These are phyloP conservation scores for Philypnodon macrostomus DNA, from an alignment of 2,797 vertebrate species.

Conservation along the genomic window DNA sequence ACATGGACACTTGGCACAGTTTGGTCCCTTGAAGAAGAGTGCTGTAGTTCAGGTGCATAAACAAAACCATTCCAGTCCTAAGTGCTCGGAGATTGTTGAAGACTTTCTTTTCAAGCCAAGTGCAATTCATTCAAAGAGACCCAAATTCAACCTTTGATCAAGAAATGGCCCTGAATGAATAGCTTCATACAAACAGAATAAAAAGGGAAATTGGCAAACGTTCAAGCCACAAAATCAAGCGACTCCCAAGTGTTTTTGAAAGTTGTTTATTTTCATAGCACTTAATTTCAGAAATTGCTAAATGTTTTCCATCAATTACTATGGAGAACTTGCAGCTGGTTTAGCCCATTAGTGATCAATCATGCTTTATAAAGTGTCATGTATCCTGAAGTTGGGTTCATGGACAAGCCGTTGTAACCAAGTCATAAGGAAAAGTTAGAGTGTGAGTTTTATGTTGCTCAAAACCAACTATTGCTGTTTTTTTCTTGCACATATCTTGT, in stretches of 20 bases:
- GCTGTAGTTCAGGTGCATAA: too few species aligned
- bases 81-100: too few species aligned
- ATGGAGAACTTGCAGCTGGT: background rate
- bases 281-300: background rate
- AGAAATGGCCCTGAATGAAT: background rate
- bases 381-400: background rate
- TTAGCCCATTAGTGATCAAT: slow-evolving; percentile 3
- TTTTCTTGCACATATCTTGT: slow-evolving; percentile 17
- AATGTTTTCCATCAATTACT: background rate
- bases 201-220: background rate
- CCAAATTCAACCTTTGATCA: too few species aligned
- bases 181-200: background rate
- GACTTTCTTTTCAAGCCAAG: too few species aligned
- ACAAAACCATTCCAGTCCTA: too few species aligned
- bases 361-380: slow-evolving; percentile 1
- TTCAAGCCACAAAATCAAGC: background rate
- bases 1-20: too few species aligned
- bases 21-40: too few species aligned
- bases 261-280: background rate
- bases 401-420: background rate
- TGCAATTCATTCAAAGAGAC: too few species aligned
- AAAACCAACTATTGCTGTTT: background rate
- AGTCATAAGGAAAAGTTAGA: too few species aligned
- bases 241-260: background rate
- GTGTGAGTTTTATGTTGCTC: background rate